Percentiles rank a stretch among this genome's conserved stretches.
phyloP scores from a whole-genome alignment of 2,113 vertebrate genomes.

The Forbesichthys agassizii region DNA sequence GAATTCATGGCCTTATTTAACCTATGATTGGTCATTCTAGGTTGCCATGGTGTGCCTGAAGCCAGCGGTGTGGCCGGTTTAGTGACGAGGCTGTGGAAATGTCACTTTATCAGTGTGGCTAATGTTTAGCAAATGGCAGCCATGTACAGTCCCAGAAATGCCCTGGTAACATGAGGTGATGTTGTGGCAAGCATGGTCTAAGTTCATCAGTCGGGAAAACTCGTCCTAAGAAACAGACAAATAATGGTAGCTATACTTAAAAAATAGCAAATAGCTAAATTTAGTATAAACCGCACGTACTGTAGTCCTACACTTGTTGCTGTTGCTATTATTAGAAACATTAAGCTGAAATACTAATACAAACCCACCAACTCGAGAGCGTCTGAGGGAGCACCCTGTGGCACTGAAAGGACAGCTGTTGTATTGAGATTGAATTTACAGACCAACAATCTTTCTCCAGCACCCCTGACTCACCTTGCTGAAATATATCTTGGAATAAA shows the following conservation, averaged over 20 bases:
- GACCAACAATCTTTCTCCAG: too few species aligned
- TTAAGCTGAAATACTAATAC: too few species aligned
- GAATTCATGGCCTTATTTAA: conserved; percentile 52
- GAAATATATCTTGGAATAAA: too few species aligned
- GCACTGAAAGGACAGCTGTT: too few species aligned
- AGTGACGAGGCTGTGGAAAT: conserved; percentile 9
- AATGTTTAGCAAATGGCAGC: conserved; percentile 52
- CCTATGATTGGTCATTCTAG: conserved; percentile 33
- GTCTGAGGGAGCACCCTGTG: too few species aligned
- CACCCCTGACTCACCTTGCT: too few species aligned
- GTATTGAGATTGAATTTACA: too few species aligned
- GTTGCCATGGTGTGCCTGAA: conserved; percentile 16
- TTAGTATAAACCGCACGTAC: too few species aligned
- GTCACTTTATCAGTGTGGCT: conserved; percentile 46
- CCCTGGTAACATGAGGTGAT: conserved; percentile 7
- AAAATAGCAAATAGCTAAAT: too few species aligned
- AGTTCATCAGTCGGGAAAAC: conserved; percentile 1
- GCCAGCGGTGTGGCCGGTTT: conserved; percentile 18
- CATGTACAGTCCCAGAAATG: conserved; percentile 17
- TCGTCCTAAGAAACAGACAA: conserved; percentile 5
- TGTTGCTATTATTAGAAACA: too few species aligned
- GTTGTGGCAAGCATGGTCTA: background rate
- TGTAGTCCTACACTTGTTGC: too few species aligned
- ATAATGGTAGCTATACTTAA: background rate
- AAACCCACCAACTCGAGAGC: too few species aligned